Conservation (phyloP, 2,113 vertebrate species). For the Sylvia atricapilla region DNA sequence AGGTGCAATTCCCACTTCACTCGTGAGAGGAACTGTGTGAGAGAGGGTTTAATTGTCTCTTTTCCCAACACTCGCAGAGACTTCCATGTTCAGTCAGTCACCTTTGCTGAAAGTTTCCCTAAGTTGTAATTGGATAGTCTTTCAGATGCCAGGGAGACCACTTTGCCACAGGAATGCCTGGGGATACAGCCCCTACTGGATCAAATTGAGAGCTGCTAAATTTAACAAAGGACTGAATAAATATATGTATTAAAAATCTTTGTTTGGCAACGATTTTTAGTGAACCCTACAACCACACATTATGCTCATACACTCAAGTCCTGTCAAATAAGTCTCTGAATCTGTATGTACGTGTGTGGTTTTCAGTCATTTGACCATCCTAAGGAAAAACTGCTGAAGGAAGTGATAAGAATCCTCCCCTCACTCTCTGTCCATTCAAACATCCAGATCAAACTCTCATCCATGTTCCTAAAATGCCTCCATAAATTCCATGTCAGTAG, state of each 20-base stretch:
- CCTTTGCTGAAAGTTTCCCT: neutral
- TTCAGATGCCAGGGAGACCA: neutral
- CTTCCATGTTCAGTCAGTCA: neutral
- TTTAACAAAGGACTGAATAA: neutral
- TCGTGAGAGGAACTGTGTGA: neutral
- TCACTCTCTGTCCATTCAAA: neutral
- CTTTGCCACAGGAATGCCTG: neutral
- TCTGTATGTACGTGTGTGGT: neutral
- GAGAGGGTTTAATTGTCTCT: neutral
- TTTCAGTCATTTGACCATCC: neutral
- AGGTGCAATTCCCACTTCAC: neutral
- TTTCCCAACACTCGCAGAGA: neutral
- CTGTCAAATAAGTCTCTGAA: neutral
- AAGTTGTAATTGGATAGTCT: neutral
- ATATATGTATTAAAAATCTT: neutral
- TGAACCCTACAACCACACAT: neutral
- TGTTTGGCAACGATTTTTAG: neutral
- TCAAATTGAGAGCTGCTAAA: neutral
- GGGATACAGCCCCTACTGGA: neutral
- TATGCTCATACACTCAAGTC: neutral
- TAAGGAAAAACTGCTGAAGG: neutral
- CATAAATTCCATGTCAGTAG: neutral
- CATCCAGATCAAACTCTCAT: neutral
- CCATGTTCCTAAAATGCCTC: neutral
- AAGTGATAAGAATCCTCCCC: neutral